phyloP scores from a whole-genome alignment of 2,797 vertebrate species.

The Oreortyx pictus region DNA sequence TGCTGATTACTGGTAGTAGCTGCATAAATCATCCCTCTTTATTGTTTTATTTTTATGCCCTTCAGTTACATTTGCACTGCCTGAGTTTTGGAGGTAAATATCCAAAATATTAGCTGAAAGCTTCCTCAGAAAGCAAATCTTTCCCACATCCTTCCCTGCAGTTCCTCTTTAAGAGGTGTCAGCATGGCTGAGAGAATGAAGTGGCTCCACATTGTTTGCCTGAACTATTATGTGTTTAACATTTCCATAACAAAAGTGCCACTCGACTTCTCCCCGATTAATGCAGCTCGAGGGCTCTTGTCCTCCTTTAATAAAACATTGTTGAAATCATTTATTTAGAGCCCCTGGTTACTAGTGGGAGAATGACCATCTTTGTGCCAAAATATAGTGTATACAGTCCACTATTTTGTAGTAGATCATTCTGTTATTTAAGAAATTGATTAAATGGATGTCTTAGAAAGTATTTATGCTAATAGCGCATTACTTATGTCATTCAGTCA shows the following conservation, averaged over 20 bases:
- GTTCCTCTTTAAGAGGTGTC: constrained; percentile 98
- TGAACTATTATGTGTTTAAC: constrained; percentile 99
- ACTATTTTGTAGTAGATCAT: constrained; percentile 89
- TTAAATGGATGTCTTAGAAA: constrained; percentile 82
- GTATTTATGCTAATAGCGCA: constrained; percentile 81
- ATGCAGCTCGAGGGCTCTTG: constrained; percentile 94
- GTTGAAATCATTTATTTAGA: constrained; percentile 96
- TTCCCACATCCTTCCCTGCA: constrained; percentile 99
- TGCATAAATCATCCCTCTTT: not conserved
- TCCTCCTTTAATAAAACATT: constrained; percentile 96
- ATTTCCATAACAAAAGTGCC: constrained; percentile 99
- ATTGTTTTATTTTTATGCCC: constrained; percentile 31
- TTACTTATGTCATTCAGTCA: constrained; percentile 77
- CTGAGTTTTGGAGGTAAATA: constrained; percentile 73
- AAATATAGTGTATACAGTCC: constrained; percentile 88
- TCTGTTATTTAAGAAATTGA: constrained; percentile 84
- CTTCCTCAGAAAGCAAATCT: constrained; percentile 88
- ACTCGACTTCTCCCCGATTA: constrained; percentile 99
- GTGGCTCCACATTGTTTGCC: constrained; percentile 95
- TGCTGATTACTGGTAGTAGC: not conserved
- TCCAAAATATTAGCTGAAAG: constrained; percentile 83
- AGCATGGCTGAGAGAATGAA: constrained; percentile 98
- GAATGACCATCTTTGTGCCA: constrained; percentile 87
- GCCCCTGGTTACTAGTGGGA: constrained; percentile 87
- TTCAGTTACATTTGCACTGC: constrained; percentile 32